Base-by-base conservation (phyloP, 2,113 vertebrate species). In the Speoplatyrhinus poulsoni region DNA sequence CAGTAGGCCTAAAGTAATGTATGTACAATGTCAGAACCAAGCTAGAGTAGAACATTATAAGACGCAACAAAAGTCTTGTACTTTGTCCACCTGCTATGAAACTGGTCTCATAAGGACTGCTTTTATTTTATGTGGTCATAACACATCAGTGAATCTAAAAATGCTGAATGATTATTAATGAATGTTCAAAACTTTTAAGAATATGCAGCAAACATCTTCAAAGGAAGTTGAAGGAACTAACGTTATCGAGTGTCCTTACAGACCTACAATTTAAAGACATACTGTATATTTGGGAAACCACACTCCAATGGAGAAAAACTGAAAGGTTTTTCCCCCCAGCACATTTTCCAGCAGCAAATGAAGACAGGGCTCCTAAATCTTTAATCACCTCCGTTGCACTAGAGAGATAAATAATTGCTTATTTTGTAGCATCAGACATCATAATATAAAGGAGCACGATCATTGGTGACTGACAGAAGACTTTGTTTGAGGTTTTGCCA, bases 321-420 rank as follows among this genome's bases (percentile, higher is more conserved):
- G 70, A 74, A 76, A 74, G 67, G 73, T 77, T 82, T 73, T 32
- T 50, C 73, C 75, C 60, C 36, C 67, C 73, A 17, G 72, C 65
- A 67, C 72, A 75, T 76, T 72, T 77, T 70, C 67, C 74, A 57
- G 64, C 70, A 80, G 84, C 72, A 69, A 78, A 80, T 60, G 69
- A 85, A 76, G 82, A 85, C 84, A 67, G 62, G 70, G 72, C 76
- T 79, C 81, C 84, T 87, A 81, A 87, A 91, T 88, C 86, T 89
- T 90, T 88, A 88, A 92, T 90, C 83, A 88, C 83, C 89, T 87
- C 76, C 66, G 84, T 70, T 83, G 82, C 84, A 71, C 70, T 6
- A 75, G 75, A 75, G 82, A 77, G 60, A 69, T 69, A 82, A 90
- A 89, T 91, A 87, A 91, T 87, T 83, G 74, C 81, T 85, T 83